phyloP scores from a whole-genome alignment of 2,797 vertebrate genomes.

The Crax fasciolata region DNA sequence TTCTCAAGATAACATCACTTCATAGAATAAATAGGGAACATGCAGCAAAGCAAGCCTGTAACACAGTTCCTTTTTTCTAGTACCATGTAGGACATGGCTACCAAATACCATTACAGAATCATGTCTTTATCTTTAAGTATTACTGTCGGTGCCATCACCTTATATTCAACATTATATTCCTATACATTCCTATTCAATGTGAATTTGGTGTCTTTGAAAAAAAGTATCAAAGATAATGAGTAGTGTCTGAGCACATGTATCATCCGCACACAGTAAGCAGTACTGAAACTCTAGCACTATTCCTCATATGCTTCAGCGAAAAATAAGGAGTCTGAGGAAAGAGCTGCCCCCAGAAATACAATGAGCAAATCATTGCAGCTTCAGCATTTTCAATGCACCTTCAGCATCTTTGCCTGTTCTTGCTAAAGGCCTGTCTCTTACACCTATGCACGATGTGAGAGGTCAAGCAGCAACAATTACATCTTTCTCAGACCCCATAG shows the following conservation, averaged over 20 bases:
- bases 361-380: not conserved
- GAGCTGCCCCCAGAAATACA: not conserved
- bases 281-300: not conserved
- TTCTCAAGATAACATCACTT: constrained; percentile 12
- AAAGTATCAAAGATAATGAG: not conserved
- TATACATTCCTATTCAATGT: not conserved
- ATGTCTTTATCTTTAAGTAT: not conserved
- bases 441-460: not conserved
- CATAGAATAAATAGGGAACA: not conserved
- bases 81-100: constrained; percentile 31
- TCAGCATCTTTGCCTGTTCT: not conserved
- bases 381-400: not conserved
- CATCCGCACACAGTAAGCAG: not conserved
- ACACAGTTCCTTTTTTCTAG: constrained; percentile 16
- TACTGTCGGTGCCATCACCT: not conserved
- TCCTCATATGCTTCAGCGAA: not conserved
- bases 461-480: not conserved
- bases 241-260: not conserved
- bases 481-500: not conserved
- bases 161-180: not conserved
- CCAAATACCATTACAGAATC: not conserved
- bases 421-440: not conserved
- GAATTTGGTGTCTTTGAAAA: constrained; percentile 8
- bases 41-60: not conserved
- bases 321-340: not conserved